Evolutionary conservation across 2,113 vertebrate species (phyloP).

Genomic region (Phaetusa simplex): DNA sequence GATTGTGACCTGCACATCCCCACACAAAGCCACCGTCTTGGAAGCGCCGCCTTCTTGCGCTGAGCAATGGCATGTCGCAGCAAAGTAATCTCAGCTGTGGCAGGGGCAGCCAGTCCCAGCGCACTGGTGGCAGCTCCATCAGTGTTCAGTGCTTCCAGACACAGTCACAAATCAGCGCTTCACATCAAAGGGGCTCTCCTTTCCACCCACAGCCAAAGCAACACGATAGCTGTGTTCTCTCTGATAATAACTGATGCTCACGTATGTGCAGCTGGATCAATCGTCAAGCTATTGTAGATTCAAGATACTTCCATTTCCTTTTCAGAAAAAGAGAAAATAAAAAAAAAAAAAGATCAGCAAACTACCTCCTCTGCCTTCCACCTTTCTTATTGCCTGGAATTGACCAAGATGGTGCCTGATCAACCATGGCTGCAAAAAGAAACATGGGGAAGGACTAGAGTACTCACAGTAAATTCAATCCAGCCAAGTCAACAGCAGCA

Average conservation of each 20-base stretch:
- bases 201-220: neutral
- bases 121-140: neutral
- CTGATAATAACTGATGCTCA: neutral
- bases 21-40: neutral
- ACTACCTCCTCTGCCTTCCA: neutral
- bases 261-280: rapidly evolving
- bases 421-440: neutral
- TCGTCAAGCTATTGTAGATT: neutral
- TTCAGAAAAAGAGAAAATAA: neutral
- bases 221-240: neutral
- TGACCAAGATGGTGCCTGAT: neutral
- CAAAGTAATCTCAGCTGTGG: neutral
- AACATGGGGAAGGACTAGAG: neutral
- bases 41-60: neutral
- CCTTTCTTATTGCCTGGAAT: neutral
- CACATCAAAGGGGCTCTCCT: neutral
- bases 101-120: neutral
- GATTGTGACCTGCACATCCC: neutral
- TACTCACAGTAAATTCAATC: neutral
- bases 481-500: neutral
- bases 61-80: neutral
- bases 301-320: neutral
- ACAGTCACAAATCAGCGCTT: neutral
- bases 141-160: neutral
- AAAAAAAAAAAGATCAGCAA: neutral